Percentiles rank a stretch among this genome's conserved stretches.
Conservation (phyloP, 2,888 invertebrate genomes). For the Therioaphis trifolii region DNA sequence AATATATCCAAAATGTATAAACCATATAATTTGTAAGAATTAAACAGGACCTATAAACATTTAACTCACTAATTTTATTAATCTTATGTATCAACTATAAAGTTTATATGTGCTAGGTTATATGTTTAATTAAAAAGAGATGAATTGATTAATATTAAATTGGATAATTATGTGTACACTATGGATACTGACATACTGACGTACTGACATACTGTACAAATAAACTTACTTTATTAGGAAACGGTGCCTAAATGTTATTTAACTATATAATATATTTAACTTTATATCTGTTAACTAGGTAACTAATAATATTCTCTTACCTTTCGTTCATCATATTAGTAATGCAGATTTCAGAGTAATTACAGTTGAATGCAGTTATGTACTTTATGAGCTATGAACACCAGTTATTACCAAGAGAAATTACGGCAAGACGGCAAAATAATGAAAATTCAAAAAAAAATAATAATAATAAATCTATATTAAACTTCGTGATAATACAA, state of each 20-base stretch:
- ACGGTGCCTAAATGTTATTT: too few species aligned
- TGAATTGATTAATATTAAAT: too few species aligned
- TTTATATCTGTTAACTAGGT: not conserved
- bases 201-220: not conserved
- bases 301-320: conserved; percentile 13
- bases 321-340: conserved; percentile 1
- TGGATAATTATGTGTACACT: not conserved
- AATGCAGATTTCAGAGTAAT: too few species aligned
- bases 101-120: conserved; percentile 1
- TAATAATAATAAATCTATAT: too few species aligned
- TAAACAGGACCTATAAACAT: not conserved
- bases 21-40: not conserved
- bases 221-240: too few species aligned
- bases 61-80: not conserved
- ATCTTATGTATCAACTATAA: not conserved
- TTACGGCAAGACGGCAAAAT: not conserved
- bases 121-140: not conserved
- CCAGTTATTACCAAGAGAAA: not conserved
- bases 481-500: too few species aligned
- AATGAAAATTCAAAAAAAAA: too few species aligned
- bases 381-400: too few species aligned
- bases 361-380: too few species aligned
- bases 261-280: not conserved
- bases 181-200: not conserved
- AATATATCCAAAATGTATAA: not conserved